Evolutionary conservation across 2,888 invertebrate species (phyloP).

Genomic region (Lochmaea capreae): DNA sequence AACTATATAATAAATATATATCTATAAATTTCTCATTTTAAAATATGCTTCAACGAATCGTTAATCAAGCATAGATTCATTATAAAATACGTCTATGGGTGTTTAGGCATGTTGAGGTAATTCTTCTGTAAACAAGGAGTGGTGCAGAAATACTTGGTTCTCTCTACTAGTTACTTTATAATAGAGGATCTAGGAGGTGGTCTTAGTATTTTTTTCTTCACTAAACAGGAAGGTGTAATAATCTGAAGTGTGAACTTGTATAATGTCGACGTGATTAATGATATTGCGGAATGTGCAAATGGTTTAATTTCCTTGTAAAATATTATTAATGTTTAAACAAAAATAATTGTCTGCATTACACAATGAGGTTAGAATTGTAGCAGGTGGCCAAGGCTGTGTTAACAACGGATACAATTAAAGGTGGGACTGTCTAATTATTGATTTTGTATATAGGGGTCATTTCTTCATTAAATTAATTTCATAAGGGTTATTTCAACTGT

Average conservation of each 20-base stretch:
- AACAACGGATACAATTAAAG: not conserved
- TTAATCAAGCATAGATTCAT: not conserved
- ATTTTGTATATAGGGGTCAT: not conserved
- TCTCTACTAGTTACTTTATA: conserved; percentile 20
- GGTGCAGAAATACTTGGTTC: conserved; percentile 38
- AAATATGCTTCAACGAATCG: not conserved
- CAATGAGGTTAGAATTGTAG: not conserved
- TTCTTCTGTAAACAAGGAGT: conserved; percentile 43
- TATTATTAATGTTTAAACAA: not conserved
- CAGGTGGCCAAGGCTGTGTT: not conserved
- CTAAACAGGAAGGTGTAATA: conserved; percentile 10
- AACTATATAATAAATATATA: no score
- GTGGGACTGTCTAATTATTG: not conserved
- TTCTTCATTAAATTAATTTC: not conserved
- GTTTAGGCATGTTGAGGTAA: conserved; percentile 23
- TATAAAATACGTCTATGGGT: conserved; percentile 7
- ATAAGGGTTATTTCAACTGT: no score
- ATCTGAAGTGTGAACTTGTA: conserved; percentile 2
- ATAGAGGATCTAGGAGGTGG: conserved; percentile 3
- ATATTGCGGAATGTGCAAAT: conserved; percentile 9
- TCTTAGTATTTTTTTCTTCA: not conserved
- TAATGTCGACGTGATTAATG: conserved; percentile 14
- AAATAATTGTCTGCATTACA: not conserved
- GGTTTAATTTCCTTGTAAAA: not conserved
- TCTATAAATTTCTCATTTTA: not conserved